Conservation (phyloP, 2,888 invertebrate genomes). For the Oxyteleia sp. region DNA sequence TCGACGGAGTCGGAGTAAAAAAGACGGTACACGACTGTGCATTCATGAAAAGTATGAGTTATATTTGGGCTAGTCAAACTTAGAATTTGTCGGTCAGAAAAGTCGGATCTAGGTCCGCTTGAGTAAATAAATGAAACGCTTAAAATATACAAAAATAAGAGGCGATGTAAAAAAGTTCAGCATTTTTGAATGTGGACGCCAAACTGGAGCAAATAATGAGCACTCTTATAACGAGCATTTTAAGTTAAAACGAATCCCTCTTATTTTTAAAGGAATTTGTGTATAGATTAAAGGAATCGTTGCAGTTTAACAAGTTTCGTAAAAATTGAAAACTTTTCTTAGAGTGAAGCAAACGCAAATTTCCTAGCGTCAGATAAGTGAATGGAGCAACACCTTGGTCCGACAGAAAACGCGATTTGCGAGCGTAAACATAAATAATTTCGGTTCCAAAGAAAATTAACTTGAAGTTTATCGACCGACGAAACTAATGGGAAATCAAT, state of each 20-base stretch:
- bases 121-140: slow-evolving; percentile 30
- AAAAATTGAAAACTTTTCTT: too few species aligned
- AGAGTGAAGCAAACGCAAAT: too few species aligned
- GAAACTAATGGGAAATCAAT: slow-evolving; percentile 57
- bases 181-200: too few species aligned
- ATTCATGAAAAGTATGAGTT: slow-evolving; percentile 30
- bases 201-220: background rate
- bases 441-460: slow-evolving; percentile 55
- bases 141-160: too few species aligned
- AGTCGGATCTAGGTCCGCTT: slow-evolving; percentile 5
- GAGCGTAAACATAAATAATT: slow-evolving; percentile 49
- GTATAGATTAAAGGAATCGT: too few species aligned
- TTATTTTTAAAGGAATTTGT: too few species aligned
- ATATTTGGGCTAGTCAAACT: slow-evolving; percentile 26
- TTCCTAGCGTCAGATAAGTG: too few species aligned
- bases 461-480: slow-evolving; percentile 45
- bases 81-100: slow-evolving; percentile 19
- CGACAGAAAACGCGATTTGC: slow-evolving; percentile 30
- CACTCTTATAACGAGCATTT: too few species aligned
- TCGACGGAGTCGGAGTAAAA: slow-evolving; percentile 12
- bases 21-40: slow-evolving; percentile 8
- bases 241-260: too few species aligned
- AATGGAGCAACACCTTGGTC: too few species aligned
- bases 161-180: too few species aligned
- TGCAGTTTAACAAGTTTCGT: too few species aligned